Evolutionary conservation across 1,140 invertebrate genomes (phyloP).

Genomic region (Pissodes strobi): DNA sequence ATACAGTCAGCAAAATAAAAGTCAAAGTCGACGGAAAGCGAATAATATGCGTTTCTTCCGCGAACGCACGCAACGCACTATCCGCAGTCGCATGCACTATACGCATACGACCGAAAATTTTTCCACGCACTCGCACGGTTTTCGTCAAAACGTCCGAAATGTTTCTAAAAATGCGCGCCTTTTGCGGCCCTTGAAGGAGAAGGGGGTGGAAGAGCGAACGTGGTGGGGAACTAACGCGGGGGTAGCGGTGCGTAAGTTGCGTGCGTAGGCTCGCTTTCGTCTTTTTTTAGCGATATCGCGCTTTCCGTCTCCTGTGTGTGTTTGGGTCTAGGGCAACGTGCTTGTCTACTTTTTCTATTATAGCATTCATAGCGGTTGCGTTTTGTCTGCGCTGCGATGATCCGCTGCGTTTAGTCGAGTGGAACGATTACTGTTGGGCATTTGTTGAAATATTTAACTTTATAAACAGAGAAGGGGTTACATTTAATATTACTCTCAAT

Average conservation of each 20-base stretch:
- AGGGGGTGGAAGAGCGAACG: slow-evolving; percentile 35
- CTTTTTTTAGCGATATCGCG: slow-evolving; percentile 37
- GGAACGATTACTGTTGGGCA: too few relatives aligned
- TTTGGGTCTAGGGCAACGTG: slow-evolving; percentile 39
- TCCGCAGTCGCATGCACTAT: slow-evolving; percentile 30
- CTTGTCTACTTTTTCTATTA: slow-evolving; percentile 30
- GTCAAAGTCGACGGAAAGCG: slow-evolving; percentile 20
- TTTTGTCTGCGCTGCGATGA: slow-evolving; percentile 22
- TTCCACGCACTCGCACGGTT: slow-evolving; percentile 46
- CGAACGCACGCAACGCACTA: slow-evolving; percentile 25
- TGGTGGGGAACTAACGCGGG: slow-evolving; percentile 39
- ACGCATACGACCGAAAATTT: slow-evolving; percentile 28
- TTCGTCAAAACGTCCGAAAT: slow-evolving; percentile 55
- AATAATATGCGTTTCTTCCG: slow-evolving; percentile 33
- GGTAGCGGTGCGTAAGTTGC: slow-evolving; percentile 42
- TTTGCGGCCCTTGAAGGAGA: slow-evolving; percentile 35
- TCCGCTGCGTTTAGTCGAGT: slow-evolving; percentile 16
- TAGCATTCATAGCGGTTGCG: slow-evolving; percentile 13
- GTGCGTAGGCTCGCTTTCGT: slow-evolving; percentile 31
- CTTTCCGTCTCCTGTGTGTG: slow-evolving; percentile 26
- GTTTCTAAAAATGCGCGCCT: slow-evolving; percentile 56
- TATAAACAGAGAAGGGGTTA: too few relatives aligned
- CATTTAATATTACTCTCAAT: too few relatives aligned
- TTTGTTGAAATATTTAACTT: neutral
- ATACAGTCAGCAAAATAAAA: slow-evolving; percentile 26